phyloP scores from a whole-genome alignment of 1,140 invertebrate genomes.

The Drosophila serrata region DNA sequence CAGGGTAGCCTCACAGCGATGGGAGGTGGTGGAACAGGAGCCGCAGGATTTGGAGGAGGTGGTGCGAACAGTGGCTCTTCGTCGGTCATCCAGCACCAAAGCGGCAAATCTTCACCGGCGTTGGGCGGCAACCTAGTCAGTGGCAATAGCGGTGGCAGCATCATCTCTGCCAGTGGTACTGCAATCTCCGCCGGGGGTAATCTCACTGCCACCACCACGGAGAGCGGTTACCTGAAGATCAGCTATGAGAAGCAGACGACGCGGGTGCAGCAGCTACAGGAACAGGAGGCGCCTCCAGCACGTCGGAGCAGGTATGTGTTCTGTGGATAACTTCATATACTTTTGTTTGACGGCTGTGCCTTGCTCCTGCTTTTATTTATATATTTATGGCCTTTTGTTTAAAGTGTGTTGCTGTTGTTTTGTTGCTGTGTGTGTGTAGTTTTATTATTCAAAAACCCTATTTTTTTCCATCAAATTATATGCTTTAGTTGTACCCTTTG shows the following conservation, averaged over 20 bases:
- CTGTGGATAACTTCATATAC: not conserved
- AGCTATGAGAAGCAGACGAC: slow-evolving; percentile 86
- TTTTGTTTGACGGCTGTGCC: slow-evolving; percentile 20
- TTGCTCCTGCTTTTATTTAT: slow-evolving; percentile 24
- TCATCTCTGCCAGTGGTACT: slow-evolving; percentile 37
- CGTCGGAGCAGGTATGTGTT: slow-evolving; percentile 85
- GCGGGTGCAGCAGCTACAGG: slow-evolving; percentile 76
- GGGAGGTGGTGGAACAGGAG: not conserved
- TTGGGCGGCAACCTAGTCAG: slow-evolving; percentile 60
- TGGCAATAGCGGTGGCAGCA: slow-evolving; percentile 55
- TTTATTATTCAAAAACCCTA: slow-evolving; percentile 4
- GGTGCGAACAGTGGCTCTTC: slow-evolving; percentile 29
- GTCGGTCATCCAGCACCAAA: slow-evolving; percentile 73
- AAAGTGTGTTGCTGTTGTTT: slow-evolving; percentile 10
- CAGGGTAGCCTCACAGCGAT: slow-evolving; percentile 15
- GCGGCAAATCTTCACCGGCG: slow-evolving; percentile 76
- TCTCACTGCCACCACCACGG: slow-evolving; percentile 81
- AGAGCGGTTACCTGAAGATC: slow-evolving; percentile 86
- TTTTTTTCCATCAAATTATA: not conserved
- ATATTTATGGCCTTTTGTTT: slow-evolving; percentile 1
- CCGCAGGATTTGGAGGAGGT: slow-evolving; percentile 23
- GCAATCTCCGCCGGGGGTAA: slow-evolving; percentile 30
- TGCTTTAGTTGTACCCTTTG: no score
- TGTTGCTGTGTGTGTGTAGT: slow-evolving; percentile 23
- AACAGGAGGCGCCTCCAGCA: slow-evolving; percentile 84